Evolutionary conservation across 2,113 vertebrate genomes (phyloP).

Genomic region (Syngnathus scovelli): DNA sequence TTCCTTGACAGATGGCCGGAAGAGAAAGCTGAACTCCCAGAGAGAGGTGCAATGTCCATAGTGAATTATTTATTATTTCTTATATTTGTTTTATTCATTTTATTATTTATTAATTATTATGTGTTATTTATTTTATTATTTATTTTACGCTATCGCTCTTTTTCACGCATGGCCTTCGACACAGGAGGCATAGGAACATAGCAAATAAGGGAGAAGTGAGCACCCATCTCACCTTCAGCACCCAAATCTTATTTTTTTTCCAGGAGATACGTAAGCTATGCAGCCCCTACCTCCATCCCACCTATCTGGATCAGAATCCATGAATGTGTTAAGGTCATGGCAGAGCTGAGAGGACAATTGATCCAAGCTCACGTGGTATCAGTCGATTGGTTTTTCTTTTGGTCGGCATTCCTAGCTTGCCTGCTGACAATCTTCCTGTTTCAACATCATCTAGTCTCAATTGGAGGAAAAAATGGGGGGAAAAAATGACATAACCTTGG

Average conservation of each 20-base stretch:
- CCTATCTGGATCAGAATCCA: not conserved
- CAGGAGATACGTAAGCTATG: no score
- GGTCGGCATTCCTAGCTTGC: conserved; percentile 9
- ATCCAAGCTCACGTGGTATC: conserved; percentile 29
- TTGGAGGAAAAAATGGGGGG: not conserved
- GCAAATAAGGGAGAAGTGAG: conserved; percentile 11
- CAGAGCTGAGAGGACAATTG: conserved; percentile 35
- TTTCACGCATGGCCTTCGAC: conserved; percentile 16
- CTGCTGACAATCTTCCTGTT: conserved; percentile 11
- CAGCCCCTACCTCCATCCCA: no score
- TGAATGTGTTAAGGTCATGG: conserved; percentile 29
- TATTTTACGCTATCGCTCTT: conserved; percentile 38
- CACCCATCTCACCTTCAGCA: conserved; percentile 28
- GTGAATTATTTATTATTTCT: conserved; percentile 1
- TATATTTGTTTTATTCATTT: no score
- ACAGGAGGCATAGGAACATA: not conserved
- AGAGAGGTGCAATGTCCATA: conserved; percentile 37
- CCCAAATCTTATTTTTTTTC: no score
- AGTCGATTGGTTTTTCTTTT: conserved; percentile 24
- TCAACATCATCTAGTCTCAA: conserved; percentile 11
- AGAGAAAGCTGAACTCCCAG: conserved; percentile 41
- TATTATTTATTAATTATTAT: no score
- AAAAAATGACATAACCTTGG: not conserved
- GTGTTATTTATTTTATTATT: no score
- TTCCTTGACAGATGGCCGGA: conserved; percentile 48